Evolutionary conservation across 2,888 invertebrate species (phyloP), one percentile per base, ranked within the genome.

Genomic region (Meta bourneti): DNA sequence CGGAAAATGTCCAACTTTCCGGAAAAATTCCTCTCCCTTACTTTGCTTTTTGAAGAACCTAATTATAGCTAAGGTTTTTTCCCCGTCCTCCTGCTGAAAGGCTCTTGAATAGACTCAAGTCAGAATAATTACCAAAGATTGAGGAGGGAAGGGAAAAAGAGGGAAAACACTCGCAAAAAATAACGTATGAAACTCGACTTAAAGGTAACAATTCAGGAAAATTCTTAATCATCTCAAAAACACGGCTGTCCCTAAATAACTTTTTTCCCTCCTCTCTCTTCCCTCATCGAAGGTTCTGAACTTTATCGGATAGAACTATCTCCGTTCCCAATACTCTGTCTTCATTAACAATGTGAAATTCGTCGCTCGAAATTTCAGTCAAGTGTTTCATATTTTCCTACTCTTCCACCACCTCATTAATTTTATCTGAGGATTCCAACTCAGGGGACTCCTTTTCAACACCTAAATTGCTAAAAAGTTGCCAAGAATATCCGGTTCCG

Each of bases 291-390:
- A 19, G 54, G 2, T 9, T 19, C 52, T 13, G n/a, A 70, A 51
- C 52, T 52, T 79, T 87, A 87, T 87, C 80, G n/a, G 13, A 6
- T 13, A 79, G 79, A 52, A 51, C 71, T 78, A 80, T 80, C 72
- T 54, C n/a, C n/a, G n/a, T n/a, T n/a, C 54, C 71, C 71, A 54
- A 80, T 87, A 72, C 71, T 54, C 72, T 13, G 19, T 48, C 87
- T 87, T 79, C 87, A 87, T 79, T 79, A 87, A 87, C 87, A 87
- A 87, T 80, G 79, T 9, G 51, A 87, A 80, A 87, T 80, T 87
- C 80, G 80, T 72, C 87, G 80, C n/a, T 72, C 19, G 77, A 54
- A 87, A 79, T 72, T 87, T 72, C 52, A 48, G 87, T 87, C 79
- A 72, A 80, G 72, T 80, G 87, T 72, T 79, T 79, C 72, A 87